Evolutionary conservation across 2,113 vertebrate species (phyloP), one percentile per base, ranked within the genome.

Genomic region (Nycticryphes semicollaris): DNA sequence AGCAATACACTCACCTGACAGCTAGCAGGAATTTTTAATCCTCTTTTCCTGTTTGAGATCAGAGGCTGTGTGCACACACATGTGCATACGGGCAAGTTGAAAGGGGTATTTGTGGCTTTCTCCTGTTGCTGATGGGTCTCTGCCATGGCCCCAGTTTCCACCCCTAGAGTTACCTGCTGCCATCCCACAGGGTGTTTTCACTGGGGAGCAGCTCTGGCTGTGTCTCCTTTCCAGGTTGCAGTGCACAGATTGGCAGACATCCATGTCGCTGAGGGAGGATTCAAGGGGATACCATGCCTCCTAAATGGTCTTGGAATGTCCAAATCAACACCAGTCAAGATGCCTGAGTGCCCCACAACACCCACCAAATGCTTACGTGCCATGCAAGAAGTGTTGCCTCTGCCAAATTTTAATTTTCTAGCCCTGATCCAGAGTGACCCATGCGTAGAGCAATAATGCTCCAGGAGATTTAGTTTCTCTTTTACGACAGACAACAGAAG

Each of bases 11-110:
- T 53, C 4, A 1, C 64, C 54, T 84, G 21, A 16, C 68, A 56
- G 47, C 59, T 10, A 31, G 30, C 23, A 56, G 54, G 27, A 22
- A 28, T 77, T 64, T 93, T 77, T 80, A 56, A 73, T 59, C n/a
- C 14, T 84, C 41, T 53, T 35, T 15, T 63, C 24, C 66, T 59
- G 9, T 35, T 35, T 14, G 27, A 67, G 73, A 31, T 22, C 39
- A 30, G 69, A 78, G 41, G 16, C 48, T 35, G n/a, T 0, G 4
- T 24, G 60, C 45, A 23, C 14, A 30, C 30, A 13, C 27, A 22
- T 0, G 2, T 43, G 31, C 16, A 22, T 24, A 28, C 30, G 74
- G 59, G 39, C 0, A 1, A 75, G 16, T 15, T 53, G 27, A 35
- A 62, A 39, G 10, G n/a, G 21, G 2, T 57, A 33, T 17, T 37